These are phyloP conservation scores for Cercocebus atys DNA, from an alignment of 2,113 vertebrate genomes.

Conservation along the genomic window DNA sequence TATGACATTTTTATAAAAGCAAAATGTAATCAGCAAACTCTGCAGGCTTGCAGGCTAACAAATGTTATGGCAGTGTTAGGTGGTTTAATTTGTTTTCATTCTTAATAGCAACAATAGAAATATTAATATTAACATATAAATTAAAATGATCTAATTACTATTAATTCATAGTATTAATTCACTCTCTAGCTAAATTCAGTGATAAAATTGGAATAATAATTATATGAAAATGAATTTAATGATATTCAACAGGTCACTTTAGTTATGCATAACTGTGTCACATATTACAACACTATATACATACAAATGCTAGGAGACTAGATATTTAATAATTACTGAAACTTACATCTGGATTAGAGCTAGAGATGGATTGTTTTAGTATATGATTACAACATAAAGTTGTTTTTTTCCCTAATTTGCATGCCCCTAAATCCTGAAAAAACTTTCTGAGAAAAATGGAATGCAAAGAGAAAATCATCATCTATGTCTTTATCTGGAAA, in stretches of 20 bases:
- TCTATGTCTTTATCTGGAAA: background rate
- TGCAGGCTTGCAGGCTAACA: background rate
- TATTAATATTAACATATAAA: conserved; percentile 11
- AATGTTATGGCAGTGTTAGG: background rate
- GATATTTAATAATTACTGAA: background rate
- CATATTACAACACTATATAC: background rate
- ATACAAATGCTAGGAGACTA: background rate
- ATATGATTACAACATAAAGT: background rate
- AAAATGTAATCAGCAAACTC: conserved; percentile 46
- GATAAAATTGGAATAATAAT: background rate
- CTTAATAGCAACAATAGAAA: background rate
- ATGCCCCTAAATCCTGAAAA: background rate
- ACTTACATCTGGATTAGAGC: background rate
- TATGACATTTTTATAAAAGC: conserved; percentile 57
- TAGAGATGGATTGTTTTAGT: background rate
- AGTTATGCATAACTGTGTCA: background rate
- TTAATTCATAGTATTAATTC: conserved; percentile 29
- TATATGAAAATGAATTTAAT: background rate
- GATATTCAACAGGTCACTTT: background rate
- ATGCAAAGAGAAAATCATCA: background rate
- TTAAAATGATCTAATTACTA: background rate
- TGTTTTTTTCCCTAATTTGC: background rate
- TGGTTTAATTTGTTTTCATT: conserved; percentile 21
- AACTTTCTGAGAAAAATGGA: background rate
- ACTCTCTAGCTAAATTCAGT: background rate